A percentile compares a stretch with the other conserved stretches of the same genome.
phyloP scores from a whole-genome alignment of 2,797 vertebrate genomes.

The Martes flavigula region DNA sequence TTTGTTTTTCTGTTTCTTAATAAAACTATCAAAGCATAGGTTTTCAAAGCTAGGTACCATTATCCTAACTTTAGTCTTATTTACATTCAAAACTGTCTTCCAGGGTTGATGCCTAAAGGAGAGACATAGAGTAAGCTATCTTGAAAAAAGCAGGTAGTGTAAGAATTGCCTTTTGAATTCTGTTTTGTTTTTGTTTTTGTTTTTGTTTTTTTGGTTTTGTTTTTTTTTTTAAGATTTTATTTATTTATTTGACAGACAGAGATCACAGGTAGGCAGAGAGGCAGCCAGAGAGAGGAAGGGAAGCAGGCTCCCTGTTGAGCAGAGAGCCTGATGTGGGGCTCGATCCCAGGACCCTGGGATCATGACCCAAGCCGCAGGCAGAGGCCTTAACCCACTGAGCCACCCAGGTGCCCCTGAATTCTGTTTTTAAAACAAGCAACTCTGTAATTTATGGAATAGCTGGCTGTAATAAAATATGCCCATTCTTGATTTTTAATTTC shows the following conservation, averaged over 20 bases:
- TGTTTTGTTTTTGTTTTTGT: no score
- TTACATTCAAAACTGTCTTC: slow-evolving; percentile 81
- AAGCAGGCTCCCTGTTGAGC: no score
- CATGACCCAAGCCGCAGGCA: no score
- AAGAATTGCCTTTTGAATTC: slow-evolving; percentile 79
- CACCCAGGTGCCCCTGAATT: no score
- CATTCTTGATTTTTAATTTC: slow-evolving; percentile 76
- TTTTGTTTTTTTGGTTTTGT: no score
- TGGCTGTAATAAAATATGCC: slow-evolving; percentile 78
- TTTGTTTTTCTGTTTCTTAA: slow-evolving; percentile 70
- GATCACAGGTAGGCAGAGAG: no score
- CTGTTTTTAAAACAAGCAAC: slow-evolving; percentile 72
- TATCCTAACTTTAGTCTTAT: slow-evolving; percentile 83
- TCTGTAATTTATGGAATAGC: slow-evolving; percentile 79
- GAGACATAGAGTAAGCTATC: slow-evolving; percentile 74
- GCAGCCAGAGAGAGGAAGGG: no score
- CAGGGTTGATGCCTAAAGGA: slow-evolving; percentile 76
- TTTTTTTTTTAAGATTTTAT: no score
- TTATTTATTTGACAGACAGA: no score
- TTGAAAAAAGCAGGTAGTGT: slow-evolving; percentile 79
- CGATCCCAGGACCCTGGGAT: no score
- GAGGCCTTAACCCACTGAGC: no score
- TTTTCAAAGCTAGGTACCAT: slow-evolving; percentile 75
- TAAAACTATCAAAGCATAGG: slow-evolving; percentile 68
- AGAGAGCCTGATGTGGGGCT: no score